These are phyloP conservation scores for Xiphophorus hellerii DNA, from an alignment of 2,113 vertebrate genomes.

Conservation along the genomic window DNA sequence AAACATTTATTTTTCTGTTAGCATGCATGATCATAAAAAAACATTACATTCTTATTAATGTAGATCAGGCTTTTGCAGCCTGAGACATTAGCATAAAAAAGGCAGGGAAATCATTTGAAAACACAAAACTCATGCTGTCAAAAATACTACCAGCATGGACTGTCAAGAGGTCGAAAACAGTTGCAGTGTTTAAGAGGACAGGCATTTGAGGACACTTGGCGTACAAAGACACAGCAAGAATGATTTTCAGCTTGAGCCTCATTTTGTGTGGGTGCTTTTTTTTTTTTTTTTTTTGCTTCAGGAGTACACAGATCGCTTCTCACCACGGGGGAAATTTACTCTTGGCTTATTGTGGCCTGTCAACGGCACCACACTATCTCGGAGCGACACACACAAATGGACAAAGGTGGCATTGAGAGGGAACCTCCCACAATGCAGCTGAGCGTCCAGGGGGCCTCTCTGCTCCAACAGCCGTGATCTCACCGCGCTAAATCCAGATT, in stretches of 20 bases:
- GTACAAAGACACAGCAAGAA: conserved; percentile 10
- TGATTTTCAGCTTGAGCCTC: conserved; percentile 10
- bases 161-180: conserved; percentile 23
- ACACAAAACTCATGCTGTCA: not conserved
- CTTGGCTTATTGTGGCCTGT: conserved; percentile 76
- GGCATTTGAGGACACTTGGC: conserved; percentile 1
- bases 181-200: not conserved
- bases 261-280: not conserved
- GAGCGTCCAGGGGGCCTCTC: conserved; percentile 74
- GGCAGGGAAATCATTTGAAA: not conserved
- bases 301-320: conserved; percentile 17
- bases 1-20: not conserved
- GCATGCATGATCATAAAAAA: not conserved
- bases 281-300: conserved; percentile 14
- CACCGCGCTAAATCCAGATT: conserved; percentile 86
- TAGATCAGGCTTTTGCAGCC: not conserved
- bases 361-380: conserved; percentile 67
- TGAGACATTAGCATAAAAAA: not conserved
- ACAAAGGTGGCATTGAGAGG: conserved; percentile 86
- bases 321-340: conserved; percentile 42
- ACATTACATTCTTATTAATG: not conserved
- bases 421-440: conserved; percentile 83
- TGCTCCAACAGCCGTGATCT: conserved; percentile 79
- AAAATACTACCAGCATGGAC: not conserved
- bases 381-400: conserved; percentile 37